A percentile compares a stretch with the other conserved stretches of the same genome.
These are phyloP conservation scores for Psococerastis gibbosa DNA, from an alignment of 2,888 invertebrate genomes.

Conservation along the genomic window DNA sequence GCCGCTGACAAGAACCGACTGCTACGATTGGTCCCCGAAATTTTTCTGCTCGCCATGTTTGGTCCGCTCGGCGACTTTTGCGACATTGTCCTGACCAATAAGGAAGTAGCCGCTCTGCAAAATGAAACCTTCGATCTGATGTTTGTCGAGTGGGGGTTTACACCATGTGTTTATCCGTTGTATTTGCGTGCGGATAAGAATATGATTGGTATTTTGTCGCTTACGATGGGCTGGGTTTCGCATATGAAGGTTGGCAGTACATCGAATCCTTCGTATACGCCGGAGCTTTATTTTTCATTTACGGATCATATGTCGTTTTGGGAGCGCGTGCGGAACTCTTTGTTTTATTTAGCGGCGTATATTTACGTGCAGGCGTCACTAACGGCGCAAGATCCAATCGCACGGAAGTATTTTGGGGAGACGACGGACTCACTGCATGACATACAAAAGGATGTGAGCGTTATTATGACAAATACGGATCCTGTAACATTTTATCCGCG, in stretches of 20 bases:
- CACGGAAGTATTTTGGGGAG: neutral
- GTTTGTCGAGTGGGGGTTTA: slow-evolving; percentile 3
- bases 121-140: slow-evolving; percentile 5
- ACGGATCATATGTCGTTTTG: slow-evolving; percentile 6
- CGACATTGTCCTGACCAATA: neutral
- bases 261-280: neutral
- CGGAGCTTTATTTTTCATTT: neutral
- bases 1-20: slow-evolving; percentile 2
- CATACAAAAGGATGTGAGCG: neutral
- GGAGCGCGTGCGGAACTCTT: neutral
- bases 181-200: neutral
- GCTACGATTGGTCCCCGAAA: neutral
- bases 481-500: neutral
- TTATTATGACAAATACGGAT: neutral
- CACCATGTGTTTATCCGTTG: slow-evolving; percentile 1
- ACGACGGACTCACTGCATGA: neutral
- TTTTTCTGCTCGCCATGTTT: slow-evolving; percentile 2
- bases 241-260: neutral
- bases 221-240: neutral
- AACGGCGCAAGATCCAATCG: neutral
- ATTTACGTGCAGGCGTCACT: neutral
- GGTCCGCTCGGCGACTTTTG: neutral
- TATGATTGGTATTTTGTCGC: slow-evolving; percentile 4
- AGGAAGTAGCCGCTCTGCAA: neutral
- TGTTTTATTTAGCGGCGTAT: slow-evolving; percentile 1